Evolutionary conservation across 2,113 vertebrate genomes (phyloP).

Genomic region (Ranitomeya imitator): DNA sequence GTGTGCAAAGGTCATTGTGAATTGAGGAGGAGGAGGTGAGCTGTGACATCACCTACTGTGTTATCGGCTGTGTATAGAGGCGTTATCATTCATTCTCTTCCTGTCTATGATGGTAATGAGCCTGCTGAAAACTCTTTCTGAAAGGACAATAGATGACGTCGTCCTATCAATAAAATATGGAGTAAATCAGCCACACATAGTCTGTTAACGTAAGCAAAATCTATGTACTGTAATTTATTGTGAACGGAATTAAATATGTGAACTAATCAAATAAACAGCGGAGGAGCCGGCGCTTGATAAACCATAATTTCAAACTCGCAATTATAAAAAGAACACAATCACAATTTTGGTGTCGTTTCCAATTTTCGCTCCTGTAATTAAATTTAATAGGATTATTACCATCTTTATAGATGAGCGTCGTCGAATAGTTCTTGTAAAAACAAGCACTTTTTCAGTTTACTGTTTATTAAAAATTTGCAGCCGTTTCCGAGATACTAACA

Average conservation of each 20-base stretch:
- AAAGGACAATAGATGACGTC: not conserved
- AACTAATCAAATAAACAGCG: constrained; percentile 31
- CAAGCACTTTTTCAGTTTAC: no score
- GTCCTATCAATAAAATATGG: not conserved
- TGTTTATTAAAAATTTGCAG: no score
- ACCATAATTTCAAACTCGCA: not conserved
- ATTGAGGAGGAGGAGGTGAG: no score
- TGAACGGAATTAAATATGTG: not conserved
- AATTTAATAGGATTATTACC: not conserved
- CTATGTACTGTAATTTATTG: constrained; percentile 8
- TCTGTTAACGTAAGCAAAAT: not conserved
- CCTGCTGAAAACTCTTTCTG: no score
- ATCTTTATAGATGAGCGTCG: no score
- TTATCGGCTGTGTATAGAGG: no score
- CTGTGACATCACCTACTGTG: no score
- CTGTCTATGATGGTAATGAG: no score
- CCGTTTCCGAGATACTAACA: no score
- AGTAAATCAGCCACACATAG: not conserved
- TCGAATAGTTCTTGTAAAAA: no score
- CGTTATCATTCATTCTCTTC: no score
- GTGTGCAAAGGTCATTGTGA: no score
- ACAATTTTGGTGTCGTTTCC: not conserved
- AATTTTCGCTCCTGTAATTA: constrained; percentile 4
- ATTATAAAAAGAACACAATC: not conserved
- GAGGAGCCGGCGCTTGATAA: not conserved